These are phyloP conservation scores for Carassius auratus DNA, from an alignment of 2,113 vertebrate genomes.

Conservation along the genomic window DNA sequence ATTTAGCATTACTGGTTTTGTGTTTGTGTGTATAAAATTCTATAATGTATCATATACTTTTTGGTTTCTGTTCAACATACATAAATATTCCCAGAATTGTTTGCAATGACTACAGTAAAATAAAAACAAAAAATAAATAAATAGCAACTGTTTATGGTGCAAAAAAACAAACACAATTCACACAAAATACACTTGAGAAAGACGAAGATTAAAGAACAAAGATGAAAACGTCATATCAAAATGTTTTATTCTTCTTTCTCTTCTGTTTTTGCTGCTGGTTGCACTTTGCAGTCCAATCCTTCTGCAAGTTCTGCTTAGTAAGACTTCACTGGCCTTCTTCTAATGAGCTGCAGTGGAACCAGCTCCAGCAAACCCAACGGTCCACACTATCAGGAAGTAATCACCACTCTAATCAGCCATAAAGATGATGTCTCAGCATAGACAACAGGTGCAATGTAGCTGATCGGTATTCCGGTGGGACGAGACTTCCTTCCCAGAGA, in stretches of 20 bases:
- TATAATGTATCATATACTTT: too few species aligned
- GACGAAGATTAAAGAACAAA: neutral
- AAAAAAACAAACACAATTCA: neutral
- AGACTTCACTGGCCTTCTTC: conserved; percentile 16
- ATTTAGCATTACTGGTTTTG: too few species aligned
- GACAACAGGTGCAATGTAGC: conserved; percentile 48
- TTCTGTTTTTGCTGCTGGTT: conserved; percentile 12
- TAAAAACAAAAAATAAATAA: neutral
- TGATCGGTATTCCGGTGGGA: conserved; percentile 49
- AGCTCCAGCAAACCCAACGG: conserved; percentile 20
- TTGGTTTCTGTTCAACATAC: too few species aligned
- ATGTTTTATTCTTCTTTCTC: neutral
- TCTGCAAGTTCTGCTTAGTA: conserved; percentile 42
- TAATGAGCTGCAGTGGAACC: conserved; percentile 43
- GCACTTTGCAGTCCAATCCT: conserved; percentile 27
- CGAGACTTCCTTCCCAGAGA: conserved; percentile 27
- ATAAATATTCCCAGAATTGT: too few species aligned
- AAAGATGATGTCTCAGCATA: conserved; percentile 54
- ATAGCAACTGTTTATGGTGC: neutral
- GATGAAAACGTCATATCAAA: neutral
- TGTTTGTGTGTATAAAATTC: too few species aligned
- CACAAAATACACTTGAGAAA: neutral
- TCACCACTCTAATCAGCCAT: conserved; percentile 48
- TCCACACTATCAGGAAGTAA: conserved; percentile 44
- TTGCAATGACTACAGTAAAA: too few species aligned